A percentile compares a stretch with the other conserved stretches of the same genome.
Conservation (phyloP, 2,113 vertebrate genomes). For the Alligator sinensis region DNA sequence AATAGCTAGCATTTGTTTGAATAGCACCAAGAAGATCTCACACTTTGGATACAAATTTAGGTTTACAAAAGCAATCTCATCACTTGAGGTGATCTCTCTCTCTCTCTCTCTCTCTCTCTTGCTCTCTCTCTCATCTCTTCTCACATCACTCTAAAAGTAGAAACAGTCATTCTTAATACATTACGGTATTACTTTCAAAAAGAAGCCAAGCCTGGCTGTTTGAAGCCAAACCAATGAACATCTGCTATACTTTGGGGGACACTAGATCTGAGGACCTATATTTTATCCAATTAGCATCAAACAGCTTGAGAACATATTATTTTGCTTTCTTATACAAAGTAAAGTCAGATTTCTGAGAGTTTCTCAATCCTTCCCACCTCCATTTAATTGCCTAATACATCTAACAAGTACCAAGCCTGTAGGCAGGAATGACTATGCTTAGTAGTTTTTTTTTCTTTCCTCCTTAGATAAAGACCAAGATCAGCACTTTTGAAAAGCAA, state of each 20-base stretch:
- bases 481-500: conserved; percentile 66
- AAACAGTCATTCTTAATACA: background rate
- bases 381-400: conserved; percentile 79
- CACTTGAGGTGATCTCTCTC: conserved; percentile 42
- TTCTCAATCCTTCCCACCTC: background rate
- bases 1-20: conserved; percentile 1
- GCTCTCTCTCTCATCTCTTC: conserved; percentile 8
- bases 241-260: conserved; percentile 68
- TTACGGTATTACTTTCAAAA: conserved; percentile 30
- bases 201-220: conserved; percentile 30
- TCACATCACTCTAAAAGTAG: background rate
- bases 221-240: conserved; percentile 63
- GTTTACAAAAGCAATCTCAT: conserved; percentile 41
- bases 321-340: conserved; percentile 22
- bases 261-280: conserved; percentile 61
- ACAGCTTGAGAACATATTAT: conserved; percentile 49
- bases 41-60: background rate
- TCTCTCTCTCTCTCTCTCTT: background rate
- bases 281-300: conserved; percentile 78
- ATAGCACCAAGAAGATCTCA: conserved; percentile 22
- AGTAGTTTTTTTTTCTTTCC: conserved; percentile 68
- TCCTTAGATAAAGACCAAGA: conserved; percentile 72
- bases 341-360: conserved; percentile 39
- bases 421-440: conserved; percentile 75
- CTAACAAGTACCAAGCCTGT: conserved; percentile 82